These are phyloP conservation scores for Cynoglossus semilaevis DNA, from an alignment of 2,113 vertebrate species.

Conservation along the genomic window DNA sequence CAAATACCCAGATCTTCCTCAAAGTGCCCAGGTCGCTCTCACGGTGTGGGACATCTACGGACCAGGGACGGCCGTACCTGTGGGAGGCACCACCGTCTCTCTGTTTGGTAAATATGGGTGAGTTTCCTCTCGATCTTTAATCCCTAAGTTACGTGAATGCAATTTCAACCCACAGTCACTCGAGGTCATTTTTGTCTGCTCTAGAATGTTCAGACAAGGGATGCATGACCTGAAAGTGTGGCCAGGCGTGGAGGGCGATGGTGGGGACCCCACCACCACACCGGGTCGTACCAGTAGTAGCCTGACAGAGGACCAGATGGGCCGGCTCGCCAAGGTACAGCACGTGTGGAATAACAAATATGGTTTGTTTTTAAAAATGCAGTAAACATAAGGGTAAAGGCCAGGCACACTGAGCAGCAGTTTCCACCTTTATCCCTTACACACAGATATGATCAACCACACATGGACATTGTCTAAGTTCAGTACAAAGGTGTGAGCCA, in stretches of 20 bases:
- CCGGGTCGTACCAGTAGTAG: constrained; percentile 94
- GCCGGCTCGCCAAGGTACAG: constrained; percentile 93
- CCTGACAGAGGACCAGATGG: constrained; percentile 95
- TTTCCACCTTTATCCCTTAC: too few species aligned
- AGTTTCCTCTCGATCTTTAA: constrained; percentile 7
- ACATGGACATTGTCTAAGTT: too few species aligned
- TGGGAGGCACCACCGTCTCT: constrained; percentile 93
- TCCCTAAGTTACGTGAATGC: too few species aligned
- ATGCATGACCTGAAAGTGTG: constrained; percentile 99
- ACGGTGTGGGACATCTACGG: constrained; percentile 98
- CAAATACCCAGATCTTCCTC: constrained; percentile 94
- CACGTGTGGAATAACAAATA: too few species aligned
- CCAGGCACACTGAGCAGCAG: too few species aligned
- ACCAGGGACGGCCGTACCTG: constrained; percentile 90
- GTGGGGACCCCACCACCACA: constrained; percentile 88
- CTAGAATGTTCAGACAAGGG: constrained; percentile 96
- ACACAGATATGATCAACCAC: too few species aligned
- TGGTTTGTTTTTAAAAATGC: too few species aligned
- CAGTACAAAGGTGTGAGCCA: too few species aligned
- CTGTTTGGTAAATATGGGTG: constrained; percentile 98
- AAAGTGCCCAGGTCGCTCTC: constrained; percentile 92
- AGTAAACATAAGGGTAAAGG: too few species aligned
- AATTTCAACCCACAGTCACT: too few species aligned
- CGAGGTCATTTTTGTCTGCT: neutral
- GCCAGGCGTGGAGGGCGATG: constrained; percentile 94